Conservation (phyloP, 2,797 vertebrate genomes). For the Hypotaenidia okinawae region DNA sequence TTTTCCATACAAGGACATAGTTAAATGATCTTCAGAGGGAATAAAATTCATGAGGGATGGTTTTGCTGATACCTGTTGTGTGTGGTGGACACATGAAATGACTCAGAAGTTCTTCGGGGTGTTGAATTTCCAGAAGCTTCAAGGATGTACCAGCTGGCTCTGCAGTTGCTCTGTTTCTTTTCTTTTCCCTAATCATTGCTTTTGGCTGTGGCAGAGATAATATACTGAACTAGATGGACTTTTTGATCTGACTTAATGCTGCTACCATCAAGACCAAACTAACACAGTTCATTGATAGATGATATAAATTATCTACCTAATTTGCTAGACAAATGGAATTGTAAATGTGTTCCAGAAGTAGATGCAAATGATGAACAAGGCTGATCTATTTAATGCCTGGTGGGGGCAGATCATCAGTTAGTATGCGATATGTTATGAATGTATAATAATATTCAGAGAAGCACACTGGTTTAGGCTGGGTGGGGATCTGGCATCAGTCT, state of each 20-base stretch:
- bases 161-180: neutral
- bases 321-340: neutral
- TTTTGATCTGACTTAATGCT: neutral
- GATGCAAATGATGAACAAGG: neutral
- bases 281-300: neutral
- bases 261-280: neutral
- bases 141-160: neutral
- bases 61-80: neutral
- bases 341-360: neutral
- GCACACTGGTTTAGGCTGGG: neutral
- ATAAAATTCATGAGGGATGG: neutral
- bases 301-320: neutral
- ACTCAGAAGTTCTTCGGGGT: neutral
- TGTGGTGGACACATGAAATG: neutral
- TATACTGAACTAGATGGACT: neutral
- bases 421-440: neutral
- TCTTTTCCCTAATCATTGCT: neutral
- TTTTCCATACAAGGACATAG: neutral
- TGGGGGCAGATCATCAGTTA: neutral
- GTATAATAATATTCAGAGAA: neutral
- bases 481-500: neutral
- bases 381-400: neutral
- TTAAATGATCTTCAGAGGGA: neutral
- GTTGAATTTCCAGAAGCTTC: neutral
- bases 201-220: neutral